phyloP scores from a whole-genome alignment of 2,888 invertebrate genomes.

The Apotomis betuletana region DNA sequence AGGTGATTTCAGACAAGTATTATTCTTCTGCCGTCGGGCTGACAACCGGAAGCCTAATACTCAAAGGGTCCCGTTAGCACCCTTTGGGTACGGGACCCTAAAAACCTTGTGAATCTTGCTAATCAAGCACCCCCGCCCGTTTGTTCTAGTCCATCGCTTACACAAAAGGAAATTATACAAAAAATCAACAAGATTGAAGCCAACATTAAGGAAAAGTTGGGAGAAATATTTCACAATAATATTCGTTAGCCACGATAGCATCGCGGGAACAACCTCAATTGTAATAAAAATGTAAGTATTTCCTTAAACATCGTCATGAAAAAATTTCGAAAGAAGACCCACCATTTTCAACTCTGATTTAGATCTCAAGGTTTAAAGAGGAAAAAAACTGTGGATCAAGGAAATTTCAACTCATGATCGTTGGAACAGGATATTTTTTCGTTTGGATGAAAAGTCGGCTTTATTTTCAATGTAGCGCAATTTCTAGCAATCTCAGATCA shows the following conservation, averaged over 20 bases:
- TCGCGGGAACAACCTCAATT: constrained; percentile 41
- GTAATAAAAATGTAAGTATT: constrained; percentile 43
- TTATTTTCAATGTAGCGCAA: constrained; percentile 59
- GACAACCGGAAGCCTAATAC: too few relatives aligned
- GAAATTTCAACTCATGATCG: constrained; percentile 21
- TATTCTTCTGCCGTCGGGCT: too few relatives aligned
- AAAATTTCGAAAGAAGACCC: constrained; percentile 41
- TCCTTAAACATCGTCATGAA: constrained; percentile 42
- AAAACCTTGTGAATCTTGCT: constrained; percentile 7
- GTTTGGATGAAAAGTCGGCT: constrained; percentile 13
- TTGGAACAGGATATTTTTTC: constrained; percentile 15
- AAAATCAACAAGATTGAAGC: constrained; percentile 39
- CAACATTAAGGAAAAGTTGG: constrained; percentile 37
- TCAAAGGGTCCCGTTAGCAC: too few relatives aligned
- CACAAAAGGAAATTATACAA: constrained; percentile 35
- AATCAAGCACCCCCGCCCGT: constrained; percentile 2
- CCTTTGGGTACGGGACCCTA: not conserved
- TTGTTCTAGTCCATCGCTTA: constrained; percentile 25
- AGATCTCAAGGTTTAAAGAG: constrained; percentile 40
- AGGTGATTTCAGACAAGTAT: too few relatives aligned
- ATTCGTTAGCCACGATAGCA: constrained; percentile 39
- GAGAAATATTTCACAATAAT: constrained; percentile 41
- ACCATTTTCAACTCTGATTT: constrained; percentile 43
- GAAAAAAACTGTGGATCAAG: constrained; percentile 6
- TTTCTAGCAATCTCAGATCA: constrained; percentile 66